phyloP scores from a whole-genome alignment of 2,888 invertebrate genomes.

The Eupithecia pulchellata region DNA sequence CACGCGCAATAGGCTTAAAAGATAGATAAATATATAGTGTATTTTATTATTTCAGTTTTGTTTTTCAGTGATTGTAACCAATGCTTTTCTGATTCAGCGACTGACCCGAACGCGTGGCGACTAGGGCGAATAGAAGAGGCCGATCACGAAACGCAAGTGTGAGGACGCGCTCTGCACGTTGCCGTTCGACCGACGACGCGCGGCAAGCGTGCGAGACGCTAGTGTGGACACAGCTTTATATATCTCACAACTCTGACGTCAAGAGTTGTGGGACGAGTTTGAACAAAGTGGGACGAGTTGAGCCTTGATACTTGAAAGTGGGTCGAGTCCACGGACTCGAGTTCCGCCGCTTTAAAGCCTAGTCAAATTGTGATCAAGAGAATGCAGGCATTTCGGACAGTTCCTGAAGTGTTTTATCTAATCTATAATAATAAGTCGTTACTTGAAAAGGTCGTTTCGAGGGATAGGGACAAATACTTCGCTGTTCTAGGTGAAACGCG shows the following conservation, averaged over 20 bases:
- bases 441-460: constrained; percentile 10
- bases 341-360: constrained; percentile 38
- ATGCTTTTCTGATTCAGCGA: constrained; percentile 72
- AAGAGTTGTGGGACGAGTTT: constrained; percentile 4
- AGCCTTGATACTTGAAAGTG: constrained; percentile 4
- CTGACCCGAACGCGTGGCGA: constrained; percentile 92
- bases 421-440: constrained; percentile 19
- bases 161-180: constrained; percentile 79
- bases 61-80: background rate
- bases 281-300: constrained; percentile 16
- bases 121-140: constrained; percentile 92
- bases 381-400: constrained; percentile 25
- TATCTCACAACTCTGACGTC: background rate
- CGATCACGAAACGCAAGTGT: constrained; percentile 93
- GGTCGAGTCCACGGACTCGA: background rate
- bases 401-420: constrained; percentile 29
- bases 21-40: background rate
- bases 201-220: constrained; percentile 57
- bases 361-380: constrained; percentile 41
- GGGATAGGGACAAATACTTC: constrained; percentile 7
- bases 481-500: background rate
- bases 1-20: constrained; percentile 8
- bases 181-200: constrained; percentile 62
- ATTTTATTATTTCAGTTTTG: background rate
- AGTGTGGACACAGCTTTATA: constrained; percentile 43